These are phyloP conservation scores for Drosophila nebulosa DNA, from an alignment of 1,140 invertebrate genomes.

Conservation along the genomic window DNA sequence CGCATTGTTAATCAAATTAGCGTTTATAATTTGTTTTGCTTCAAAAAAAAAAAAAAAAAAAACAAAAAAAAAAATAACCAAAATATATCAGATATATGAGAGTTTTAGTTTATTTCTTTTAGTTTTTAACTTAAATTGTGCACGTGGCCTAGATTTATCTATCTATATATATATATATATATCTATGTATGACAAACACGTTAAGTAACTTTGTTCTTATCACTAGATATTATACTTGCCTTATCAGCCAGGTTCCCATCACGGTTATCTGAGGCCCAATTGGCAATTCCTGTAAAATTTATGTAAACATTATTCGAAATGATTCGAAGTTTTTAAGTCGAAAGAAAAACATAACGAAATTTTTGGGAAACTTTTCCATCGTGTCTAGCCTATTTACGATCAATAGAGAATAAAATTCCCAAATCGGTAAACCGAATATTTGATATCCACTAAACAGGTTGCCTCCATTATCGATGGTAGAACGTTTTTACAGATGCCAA, in stretches of 20 bases:
- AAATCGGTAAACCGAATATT: neutral
- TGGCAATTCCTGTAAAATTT: slow-evolving; percentile 74
- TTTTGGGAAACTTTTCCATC: slow-evolving; percentile 25
- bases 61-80: slow-evolving; percentile 42
- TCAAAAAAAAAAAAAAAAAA: slow-evolving; percentile 38
- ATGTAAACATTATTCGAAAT: slow-evolving; percentile 1
- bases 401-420: slow-evolving; percentile 15
- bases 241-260: slow-evolving; percentile 80
- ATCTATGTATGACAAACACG: neutral
- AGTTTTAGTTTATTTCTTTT: neutral
- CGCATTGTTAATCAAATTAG: slow-evolving; percentile 68
- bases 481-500: no score
- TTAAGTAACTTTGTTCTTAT: slow-evolving; percentile 1
- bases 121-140: neutral
- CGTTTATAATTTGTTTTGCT: slow-evolving; percentile 47
- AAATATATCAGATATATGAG: neutral
- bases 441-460: neutral
- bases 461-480: no score
- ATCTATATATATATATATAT: no score
- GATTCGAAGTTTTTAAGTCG: neutral
- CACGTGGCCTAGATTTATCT: no score
- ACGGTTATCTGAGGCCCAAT: slow-evolving; percentile 76
- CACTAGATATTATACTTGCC: slow-evolving; percentile 56
- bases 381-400: slow-evolving; percentile 32
- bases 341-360: neutral